Base-by-base conservation (phyloP, 2,888 invertebrate species). In the Artemia sinica region DNA sequence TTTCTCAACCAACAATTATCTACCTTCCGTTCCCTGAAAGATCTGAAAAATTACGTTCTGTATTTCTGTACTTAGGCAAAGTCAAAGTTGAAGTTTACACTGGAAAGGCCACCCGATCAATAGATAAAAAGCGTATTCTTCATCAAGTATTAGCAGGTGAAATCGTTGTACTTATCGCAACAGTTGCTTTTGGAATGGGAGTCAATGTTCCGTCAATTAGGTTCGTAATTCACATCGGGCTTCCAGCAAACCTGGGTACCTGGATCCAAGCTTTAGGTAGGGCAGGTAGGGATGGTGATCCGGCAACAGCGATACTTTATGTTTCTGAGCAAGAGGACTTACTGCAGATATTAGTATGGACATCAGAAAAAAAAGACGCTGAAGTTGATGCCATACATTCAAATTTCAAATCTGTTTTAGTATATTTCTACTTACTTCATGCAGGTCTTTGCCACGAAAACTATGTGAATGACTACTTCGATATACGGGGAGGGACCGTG, bases 151-250 rank as follows among this genome's bases (percentile, higher is more conserved):
- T 11, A 52, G 52, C 52, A 52, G 11, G n/a, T n/a, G 52, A 52
- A 52, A 11, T 52, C 52, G 52, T 52, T 52, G 66, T 68, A 8
- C 49, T 68, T 11, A 63, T 68, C 49, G 65, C 68, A 12, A 68
- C 65, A n/a, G 48, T 58, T 41, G 68, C 68, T 12, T 68, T 68
- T 49, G 68, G 68, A 9, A 10, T 68, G 9, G 65, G 68, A 10
- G 65, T 68, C 66, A 65, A 68, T 65, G 65, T 68, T n/a, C 68
- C 68, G 11, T n/a, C 48, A 14, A 49, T 68, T 18, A 51, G 65
- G 10, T 63, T 58, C 50, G 68, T 68, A 10, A 65, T 68, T 11
- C 65, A 66, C 49, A 49, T 68, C 4, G 68, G 68, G n/a, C 28
- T 68, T 10, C 65, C 68, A 9, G 41, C 52, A 50, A 68, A 66